Base-by-base conservation (phyloP, 2,113 vertebrate species). In the Gila orcuttii region DNA sequence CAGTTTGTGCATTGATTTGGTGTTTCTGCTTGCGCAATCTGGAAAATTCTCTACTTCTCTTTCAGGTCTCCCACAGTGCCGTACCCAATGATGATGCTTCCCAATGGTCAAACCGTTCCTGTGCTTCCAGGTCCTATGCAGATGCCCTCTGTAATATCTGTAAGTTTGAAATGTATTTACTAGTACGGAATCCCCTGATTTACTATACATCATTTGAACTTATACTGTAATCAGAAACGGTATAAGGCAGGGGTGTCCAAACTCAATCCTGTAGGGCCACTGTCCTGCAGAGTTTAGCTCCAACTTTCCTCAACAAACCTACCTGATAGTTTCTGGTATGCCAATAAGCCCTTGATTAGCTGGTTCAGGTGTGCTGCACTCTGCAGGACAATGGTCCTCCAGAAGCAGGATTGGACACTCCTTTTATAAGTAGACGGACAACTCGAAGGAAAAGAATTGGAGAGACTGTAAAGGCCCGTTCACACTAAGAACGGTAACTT, bases 91-190 rank as follows among this genome's bases (percentile, higher is more conserved):
- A 96, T 99, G 90, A 97, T 99, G 96, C 96, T 99, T 50, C 95
- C 96, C n/a, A 97, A 97, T 8, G 98, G 98, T 47, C 98, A 98
- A 91, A 93, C 96, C 23, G 89, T 99, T 91, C 96, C 98, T 10
- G 93, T 99, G 86, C 95, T 99, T 64, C 97, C 98, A 11, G 97
- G 97, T n/a, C 94, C 97, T 0, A 91, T 97, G 21, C 98, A 98
- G 89, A 98, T 99, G 92, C 97, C 96, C 15, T 99, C 97, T 84
- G 98, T 99, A 89, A 99, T 99, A 86, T 99, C 97, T 92, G 98
- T 99, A 93, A 96, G 96, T 73, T 17, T 83, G 31, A 83, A 36
- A 23, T 3, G 28, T 36, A 36, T 57, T 75, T 50, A 39, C 23
- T 5, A 74, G 10, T 15, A 74, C 1, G 3, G n/a, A 28, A 15